phyloP scores from a whole-genome alignment of 2,888 invertebrate species.

The Lutraria lutraria region DNA sequence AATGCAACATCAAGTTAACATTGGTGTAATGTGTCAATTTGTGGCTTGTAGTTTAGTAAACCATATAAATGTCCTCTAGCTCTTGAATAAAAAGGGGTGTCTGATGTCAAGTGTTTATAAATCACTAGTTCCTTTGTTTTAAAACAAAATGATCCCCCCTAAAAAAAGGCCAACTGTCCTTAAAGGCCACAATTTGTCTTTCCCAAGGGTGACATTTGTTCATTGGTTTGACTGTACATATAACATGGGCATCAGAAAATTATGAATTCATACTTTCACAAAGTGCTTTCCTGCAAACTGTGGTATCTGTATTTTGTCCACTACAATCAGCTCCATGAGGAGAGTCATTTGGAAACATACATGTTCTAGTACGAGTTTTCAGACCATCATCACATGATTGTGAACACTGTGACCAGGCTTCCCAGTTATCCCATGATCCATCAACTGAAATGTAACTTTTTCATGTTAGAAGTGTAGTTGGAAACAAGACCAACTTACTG shows the following conservation, averaged over 20 bases:
- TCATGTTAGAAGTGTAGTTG: not conserved
- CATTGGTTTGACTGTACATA: no score
- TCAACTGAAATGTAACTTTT: conserved; percentile 84
- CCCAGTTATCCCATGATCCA: conserved; percentile 88
- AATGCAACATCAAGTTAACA: not conserved
- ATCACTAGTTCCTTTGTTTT: no score
- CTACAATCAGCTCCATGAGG: conserved; percentile 46
- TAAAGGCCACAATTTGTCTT: no score
- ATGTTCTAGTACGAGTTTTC: conserved; percentile 42
- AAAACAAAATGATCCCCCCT: no score
- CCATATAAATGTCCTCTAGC: no score
- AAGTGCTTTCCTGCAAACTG: conserved; percentile 31
- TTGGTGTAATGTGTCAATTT: no score
- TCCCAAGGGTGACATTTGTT: no score
- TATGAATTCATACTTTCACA: conserved; percentile 50
- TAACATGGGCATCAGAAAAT: no score
- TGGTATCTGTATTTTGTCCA: conserved; percentile 41
- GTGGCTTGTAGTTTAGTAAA: no score
- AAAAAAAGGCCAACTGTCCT: no score
- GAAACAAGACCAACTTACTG: not conserved
- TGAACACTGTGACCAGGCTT: conserved; percentile 88
- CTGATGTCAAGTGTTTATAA: no score
- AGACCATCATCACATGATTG: conserved; percentile 58
- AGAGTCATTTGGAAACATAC: conserved; percentile 34
- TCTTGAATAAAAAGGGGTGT: no score